phyloP scores from a whole-genome alignment of 2,113 vertebrate genomes.

The Promerops cafer region DNA sequence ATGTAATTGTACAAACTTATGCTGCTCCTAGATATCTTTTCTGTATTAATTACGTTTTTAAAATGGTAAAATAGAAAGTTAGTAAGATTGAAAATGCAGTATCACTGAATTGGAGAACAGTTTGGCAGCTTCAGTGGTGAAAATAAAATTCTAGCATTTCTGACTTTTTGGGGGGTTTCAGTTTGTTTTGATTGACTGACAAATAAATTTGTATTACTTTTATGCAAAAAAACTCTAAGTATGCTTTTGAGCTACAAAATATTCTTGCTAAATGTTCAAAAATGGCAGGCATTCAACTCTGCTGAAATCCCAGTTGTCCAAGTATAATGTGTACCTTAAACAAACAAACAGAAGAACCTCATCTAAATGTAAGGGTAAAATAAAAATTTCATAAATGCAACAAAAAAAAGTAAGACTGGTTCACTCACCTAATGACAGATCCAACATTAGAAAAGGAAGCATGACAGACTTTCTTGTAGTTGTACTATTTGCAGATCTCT shows the following conservation, averaged over 20 bases:
- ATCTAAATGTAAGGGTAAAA: neutral
- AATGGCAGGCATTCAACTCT: neutral
- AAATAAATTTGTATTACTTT: constrained; percentile 49
- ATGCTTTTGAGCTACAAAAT: constrained; percentile 2
- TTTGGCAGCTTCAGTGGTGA: neutral
- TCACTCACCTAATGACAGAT: neutral
- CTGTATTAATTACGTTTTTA: neutral
- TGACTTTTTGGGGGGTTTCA: neutral
- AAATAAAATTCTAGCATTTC: constrained; percentile 45
- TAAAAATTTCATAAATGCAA: neutral
- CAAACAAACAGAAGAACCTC: neutral
- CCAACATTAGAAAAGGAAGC: neutral
- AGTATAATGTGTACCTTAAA: neutral
- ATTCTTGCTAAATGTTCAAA: neutral
- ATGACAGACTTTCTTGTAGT: neutral
- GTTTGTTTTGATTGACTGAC: constrained; percentile 49
- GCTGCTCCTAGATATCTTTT: neutral
- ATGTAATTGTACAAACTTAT: neutral
- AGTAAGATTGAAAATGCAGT: neutral
- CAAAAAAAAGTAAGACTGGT: neutral
- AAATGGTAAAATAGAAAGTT: neutral
- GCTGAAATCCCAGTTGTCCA: neutral
- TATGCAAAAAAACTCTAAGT: constrained; percentile 33
- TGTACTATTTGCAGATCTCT: neutral
- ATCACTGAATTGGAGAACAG: neutral